Conservation (phyloP, 2,113 vertebrate species). For the Abramis brama region DNA sequence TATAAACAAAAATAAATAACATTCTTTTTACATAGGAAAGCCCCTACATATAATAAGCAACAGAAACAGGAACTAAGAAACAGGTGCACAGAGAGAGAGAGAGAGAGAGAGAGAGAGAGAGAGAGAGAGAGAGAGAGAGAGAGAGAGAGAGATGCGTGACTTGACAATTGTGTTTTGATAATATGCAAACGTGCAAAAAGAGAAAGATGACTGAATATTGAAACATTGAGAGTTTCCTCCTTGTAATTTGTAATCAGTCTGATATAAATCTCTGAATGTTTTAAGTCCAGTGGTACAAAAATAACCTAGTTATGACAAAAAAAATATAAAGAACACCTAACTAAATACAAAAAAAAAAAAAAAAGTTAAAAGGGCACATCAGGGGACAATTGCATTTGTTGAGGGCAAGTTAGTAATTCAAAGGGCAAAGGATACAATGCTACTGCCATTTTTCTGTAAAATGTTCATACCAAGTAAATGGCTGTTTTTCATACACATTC, state of each 20-base stretch:
- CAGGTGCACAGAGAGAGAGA: constrained; percentile 51
- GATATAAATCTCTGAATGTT: neutral
- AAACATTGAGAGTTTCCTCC: neutral
- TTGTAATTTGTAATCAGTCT: neutral
- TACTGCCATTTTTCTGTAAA: neutral
- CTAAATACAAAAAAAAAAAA: neutral
- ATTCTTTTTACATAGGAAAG: constrained; percentile 68
- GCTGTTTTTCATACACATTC: neutral
- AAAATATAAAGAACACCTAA: constrained; percentile 21
- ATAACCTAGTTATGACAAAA: constrained; percentile 22
- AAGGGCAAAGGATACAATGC: neutral
- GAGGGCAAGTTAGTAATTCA: neutral
- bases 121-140: neutral
- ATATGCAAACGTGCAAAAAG: constrained; percentile 12
- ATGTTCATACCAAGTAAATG: neutral
- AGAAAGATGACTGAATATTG: neutral
- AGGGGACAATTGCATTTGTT: neutral
- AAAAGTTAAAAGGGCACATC: neutral
- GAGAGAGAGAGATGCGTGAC: constrained; percentile 39
- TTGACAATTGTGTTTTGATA: neutral
- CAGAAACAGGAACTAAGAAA: constrained; percentile 53
- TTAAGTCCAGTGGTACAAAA: neutral
- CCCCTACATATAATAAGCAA: constrained; percentile 64
- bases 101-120: too few species aligned
- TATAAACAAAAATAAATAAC: constrained; percentile 81